Evolutionary conservation across 2,113 vertebrate species (phyloP).

Genomic region (Mobula hypostoma): DNA sequence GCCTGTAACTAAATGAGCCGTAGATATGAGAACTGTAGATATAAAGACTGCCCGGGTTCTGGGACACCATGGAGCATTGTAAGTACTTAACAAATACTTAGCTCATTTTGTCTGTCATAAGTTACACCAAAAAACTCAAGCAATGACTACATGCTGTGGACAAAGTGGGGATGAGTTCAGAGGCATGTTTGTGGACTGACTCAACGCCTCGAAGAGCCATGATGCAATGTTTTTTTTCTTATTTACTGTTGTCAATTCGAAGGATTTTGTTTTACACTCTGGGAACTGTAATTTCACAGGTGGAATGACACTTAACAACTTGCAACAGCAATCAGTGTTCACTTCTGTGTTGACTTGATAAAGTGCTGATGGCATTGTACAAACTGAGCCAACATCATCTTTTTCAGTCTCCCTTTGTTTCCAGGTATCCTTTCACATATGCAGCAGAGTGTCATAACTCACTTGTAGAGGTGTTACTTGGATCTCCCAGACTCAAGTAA

Average conservation of each 20-base stretch:
- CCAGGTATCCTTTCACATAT: neutral
- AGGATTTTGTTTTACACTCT: neutral
- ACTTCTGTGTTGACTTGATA: neutral
- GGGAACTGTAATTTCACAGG: neutral
- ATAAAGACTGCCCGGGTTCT: neutral
- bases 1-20: neutral
- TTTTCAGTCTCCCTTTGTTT: neutral
- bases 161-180: neutral
- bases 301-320: neutral
- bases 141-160: neutral
- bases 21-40: neutral
- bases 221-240: neutral
- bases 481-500: neutral
- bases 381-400: neutral
- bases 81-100: neutral
- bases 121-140: neutral
- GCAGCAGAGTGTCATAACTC: neutral
- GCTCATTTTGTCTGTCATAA: neutral
- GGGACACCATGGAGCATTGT: neutral
- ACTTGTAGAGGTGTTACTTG: slow-evolving; percentile 13
- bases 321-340: neutral
- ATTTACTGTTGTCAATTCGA: neutral
- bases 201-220: neutral
- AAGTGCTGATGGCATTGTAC: neutral
- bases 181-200: neutral